These are phyloP conservation scores for Sisor rabdophorus DNA, from an alignment of 2,113 vertebrate genomes.

Conservation along the genomic window DNA sequence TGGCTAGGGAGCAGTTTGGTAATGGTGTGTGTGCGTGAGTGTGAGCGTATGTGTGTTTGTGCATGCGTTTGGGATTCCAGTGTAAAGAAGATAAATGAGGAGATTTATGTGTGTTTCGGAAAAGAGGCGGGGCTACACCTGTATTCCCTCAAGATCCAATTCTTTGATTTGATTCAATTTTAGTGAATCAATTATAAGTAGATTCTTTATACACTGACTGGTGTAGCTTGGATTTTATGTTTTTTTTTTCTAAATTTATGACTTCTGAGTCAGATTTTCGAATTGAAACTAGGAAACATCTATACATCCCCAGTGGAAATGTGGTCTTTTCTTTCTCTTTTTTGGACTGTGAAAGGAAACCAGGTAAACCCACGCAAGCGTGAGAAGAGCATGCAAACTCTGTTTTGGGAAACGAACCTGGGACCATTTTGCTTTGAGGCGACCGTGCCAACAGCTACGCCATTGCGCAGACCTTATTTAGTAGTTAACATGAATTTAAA, in stretches of 20 bases:
- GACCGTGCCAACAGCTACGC: too few species aligned
- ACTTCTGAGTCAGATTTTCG: too few species aligned
- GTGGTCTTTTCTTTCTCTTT: background rate
- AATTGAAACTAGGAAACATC: background rate
- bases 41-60: conserved; percentile 10
- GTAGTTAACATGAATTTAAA: conserved; percentile 3
- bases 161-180: background rate
- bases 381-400: too few species aligned
- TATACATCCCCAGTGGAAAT: background rate
- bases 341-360: too few species aligned
- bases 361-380: too few species aligned
- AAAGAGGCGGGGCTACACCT: background rate
- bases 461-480: too few species aligned
- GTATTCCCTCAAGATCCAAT: background rate
- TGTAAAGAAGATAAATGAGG: conserved; percentile 28
- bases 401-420: too few species aligned
- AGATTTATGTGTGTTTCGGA: background rate
- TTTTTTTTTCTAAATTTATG: background rate
- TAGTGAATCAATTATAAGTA: too few species aligned
- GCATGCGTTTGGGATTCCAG: conserved; percentile 17
- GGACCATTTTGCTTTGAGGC: background rate
- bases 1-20: conserved; percentile 32
- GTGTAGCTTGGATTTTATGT: background rate
- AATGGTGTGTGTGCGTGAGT: conserved; percentile 22
- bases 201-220: background rate